Conservation (phyloP, 2,888 invertebrate species). For the Isotomurus palustris region DNA sequence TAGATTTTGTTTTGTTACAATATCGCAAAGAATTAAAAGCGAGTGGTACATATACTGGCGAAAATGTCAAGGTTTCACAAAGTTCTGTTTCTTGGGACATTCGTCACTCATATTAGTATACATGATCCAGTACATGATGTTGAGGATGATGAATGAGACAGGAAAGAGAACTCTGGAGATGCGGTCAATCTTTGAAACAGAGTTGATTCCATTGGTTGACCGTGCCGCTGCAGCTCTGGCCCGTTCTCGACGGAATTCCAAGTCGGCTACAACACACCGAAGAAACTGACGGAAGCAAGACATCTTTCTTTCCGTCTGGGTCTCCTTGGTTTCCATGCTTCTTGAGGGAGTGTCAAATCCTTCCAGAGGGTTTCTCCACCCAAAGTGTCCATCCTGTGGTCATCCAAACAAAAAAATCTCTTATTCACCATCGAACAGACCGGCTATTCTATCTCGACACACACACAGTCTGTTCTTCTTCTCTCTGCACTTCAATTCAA, state of each 20-base stretch:
- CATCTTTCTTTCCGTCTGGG: slow-evolving; percentile 71
- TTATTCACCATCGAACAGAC: too few species aligned
- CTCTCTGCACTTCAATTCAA: too few species aligned
- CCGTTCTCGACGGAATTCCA: slow-evolving; percentile 57
- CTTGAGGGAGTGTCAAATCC: slow-evolving; percentile 7
- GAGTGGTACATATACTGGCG: too few species aligned
- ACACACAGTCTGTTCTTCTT: too few species aligned
- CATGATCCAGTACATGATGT: slow-evolving; percentile 83
- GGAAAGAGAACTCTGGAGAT: slow-evolving; percentile 54
- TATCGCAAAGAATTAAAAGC: too few species aligned
- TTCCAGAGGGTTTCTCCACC: slow-evolving; percentile 14
- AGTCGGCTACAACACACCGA: slow-evolving; percentile 61
- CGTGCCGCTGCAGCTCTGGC: slow-evolving; percentile 63
- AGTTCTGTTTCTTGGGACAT: slow-evolving; percentile 23
- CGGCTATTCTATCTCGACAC: too few species aligned
- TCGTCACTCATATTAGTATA: slow-evolving; percentile 59
- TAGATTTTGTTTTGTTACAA: too few species aligned
- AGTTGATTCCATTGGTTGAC: slow-evolving; percentile 62
- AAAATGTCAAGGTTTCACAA: too few species aligned
- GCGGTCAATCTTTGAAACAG: slow-evolving; percentile 78
- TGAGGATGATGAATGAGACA: slow-evolving; percentile 77
- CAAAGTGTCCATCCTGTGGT: slow-evolving; percentile 15
- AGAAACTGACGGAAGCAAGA: slow-evolving; percentile 75
- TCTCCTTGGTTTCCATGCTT: slow-evolving; percentile 53
- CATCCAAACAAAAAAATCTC: too few species aligned